phyloP scores from a whole-genome alignment of 2,113 vertebrate genomes.

The Falco punctatus region DNA sequence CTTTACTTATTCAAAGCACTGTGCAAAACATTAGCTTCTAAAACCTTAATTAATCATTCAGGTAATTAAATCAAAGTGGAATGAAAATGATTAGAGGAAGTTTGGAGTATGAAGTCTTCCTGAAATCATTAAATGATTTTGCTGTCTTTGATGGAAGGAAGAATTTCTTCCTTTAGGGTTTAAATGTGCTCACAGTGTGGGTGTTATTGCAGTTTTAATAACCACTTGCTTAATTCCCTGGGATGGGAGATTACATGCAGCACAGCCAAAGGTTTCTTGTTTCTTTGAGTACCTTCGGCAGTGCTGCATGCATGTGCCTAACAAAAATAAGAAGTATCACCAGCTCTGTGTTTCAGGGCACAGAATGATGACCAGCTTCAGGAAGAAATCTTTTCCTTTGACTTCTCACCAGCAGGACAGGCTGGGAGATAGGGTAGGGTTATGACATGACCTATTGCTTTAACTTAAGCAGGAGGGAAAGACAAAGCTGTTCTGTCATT shows the following conservation, averaged over 20 bases:
- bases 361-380: neutral
- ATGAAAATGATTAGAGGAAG: conserved; percentile 48
- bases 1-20: neutral
- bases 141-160: conserved; percentile 18
- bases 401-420: neutral
- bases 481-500: neutral
- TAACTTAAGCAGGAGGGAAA: neutral
- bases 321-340: neutral
- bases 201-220: conserved; percentile 47
- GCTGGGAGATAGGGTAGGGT: neutral
- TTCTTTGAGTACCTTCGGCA: neutral
- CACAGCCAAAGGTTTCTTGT: neutral
- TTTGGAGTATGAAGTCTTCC: conserved; percentile 21
- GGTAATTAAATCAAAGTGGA: conserved; percentile 30
- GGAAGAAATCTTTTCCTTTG: neutral
- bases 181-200: neutral
- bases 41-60: conserved; percentile 48
- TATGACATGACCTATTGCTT: neutral
- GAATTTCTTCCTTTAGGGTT: conserved; percentile 53
- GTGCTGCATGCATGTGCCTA: neutral
- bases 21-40: conserved; percentile 21
- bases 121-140: conserved; percentile 38
- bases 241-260: neutral
- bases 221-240: conserved; percentile 32
- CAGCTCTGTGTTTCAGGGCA: neutral